Conservation (phyloP, 2,113 vertebrate species). For the Hypomesus transpacificus region DNA sequence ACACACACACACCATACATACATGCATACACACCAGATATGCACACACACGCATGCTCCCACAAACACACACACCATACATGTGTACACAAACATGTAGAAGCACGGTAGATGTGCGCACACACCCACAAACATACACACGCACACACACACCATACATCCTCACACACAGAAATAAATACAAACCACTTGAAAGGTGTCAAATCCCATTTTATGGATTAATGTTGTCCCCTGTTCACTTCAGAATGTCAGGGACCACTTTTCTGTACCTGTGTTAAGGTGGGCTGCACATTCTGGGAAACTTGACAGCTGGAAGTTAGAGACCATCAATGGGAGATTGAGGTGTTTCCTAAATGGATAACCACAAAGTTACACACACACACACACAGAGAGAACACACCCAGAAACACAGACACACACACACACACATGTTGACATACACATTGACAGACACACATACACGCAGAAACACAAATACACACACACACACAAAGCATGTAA, state of each 20-base stretch:
- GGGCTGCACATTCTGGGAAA: constrained; percentile 54
- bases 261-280: constrained; percentile 33
- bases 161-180: too few relatives aligned
- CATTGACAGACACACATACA: constrained; percentile 5
- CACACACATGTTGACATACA: background rate
- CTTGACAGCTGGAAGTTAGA: constrained; percentile 50
- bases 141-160: constrained; percentile 30
- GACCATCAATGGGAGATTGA: constrained; percentile 56
- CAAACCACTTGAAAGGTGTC: constrained; percentile 46
- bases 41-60: background rate
- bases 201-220: constrained; percentile 1
- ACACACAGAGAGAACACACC: constrained; percentile 12
- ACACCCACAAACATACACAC: background rate
- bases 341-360: constrained; percentile 65
- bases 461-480: constrained; percentile 24
- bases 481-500: constrained; percentile 68
- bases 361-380: constrained; percentile 42
- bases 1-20: too few relatives aligned
- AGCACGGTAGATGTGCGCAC: background rate
- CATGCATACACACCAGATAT: too few relatives aligned
- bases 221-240: too few relatives aligned
- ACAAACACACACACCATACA: constrained; percentile 4
- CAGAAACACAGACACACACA: constrained; percentile 45
- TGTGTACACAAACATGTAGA: too few relatives aligned
- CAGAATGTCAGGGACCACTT: background rate